phyloP scores from a whole-genome alignment of 1,140 invertebrate genomes.

The Chironomus tepperi region DNA sequence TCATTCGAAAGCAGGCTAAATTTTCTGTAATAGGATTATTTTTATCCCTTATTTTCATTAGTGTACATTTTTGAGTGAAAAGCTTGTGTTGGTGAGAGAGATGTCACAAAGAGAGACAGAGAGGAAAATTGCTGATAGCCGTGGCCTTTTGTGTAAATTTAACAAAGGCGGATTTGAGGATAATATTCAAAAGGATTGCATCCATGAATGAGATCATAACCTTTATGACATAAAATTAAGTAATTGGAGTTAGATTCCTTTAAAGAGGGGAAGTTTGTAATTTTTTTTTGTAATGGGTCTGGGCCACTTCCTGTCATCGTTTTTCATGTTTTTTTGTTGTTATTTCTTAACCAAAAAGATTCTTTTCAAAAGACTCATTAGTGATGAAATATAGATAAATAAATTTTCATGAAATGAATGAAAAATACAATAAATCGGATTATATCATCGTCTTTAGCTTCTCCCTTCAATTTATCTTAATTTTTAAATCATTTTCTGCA shows the following conservation, averaged over 20 bases:
- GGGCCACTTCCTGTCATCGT: too few species aligned
- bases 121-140: background rate
- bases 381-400: background rate
- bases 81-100: background rate
- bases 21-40: slow-evolving; percentile 2
- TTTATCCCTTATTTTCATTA: slow-evolving; percentile 10
- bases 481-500: too few species aligned
- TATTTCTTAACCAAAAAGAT: background rate
- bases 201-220: background rate
- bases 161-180: background rate
- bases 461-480: too few species aligned
- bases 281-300: background rate
- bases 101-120: background rate
- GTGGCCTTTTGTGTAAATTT: too few species aligned
- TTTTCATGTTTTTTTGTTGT: background rate
- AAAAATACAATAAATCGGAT: too few species aligned
- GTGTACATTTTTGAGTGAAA: background rate
- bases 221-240: slow-evolving; percentile 8
- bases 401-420: too few species aligned
- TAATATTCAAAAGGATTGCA: background rate
- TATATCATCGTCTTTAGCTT: too few species aligned
- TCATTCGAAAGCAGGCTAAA: background rate
- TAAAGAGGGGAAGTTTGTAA: background rate
- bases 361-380: background rate
- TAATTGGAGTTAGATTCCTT: background rate